A percentile compares a stretch with the other conserved stretches of the same genome.
These are phyloP conservation scores for Chaetura pelagica DNA, from an alignment of 2,113 vertebrate species.

Conservation along the genomic window DNA sequence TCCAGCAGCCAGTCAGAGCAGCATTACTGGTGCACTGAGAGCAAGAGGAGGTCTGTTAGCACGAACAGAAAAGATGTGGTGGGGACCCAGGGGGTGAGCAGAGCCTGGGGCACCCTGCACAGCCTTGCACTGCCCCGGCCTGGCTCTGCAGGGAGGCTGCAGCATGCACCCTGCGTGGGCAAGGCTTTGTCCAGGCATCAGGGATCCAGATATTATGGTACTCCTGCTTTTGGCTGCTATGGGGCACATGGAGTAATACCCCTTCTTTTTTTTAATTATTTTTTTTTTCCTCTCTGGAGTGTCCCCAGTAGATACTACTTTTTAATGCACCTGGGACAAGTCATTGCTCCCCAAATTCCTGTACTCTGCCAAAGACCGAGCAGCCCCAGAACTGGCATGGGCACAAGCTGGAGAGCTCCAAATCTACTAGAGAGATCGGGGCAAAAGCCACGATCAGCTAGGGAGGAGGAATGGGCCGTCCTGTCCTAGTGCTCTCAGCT, in stretches of 20 bases:
- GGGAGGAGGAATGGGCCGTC: not conserved
- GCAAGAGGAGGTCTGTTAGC: not conserved
- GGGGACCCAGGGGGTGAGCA: fast-evolving
- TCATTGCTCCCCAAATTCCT: not conserved
- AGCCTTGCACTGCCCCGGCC: fast-evolving
- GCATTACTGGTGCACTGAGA: fast-evolving
- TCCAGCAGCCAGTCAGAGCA: fast-evolving
- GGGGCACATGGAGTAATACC: fast-evolving
- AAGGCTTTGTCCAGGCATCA: not conserved
- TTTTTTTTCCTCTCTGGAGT: not conserved
- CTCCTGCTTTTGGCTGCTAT: not conserved
- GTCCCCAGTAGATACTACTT: not conserved
- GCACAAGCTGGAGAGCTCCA: not conserved
- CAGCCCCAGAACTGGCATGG: fast-evolving
- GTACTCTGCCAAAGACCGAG: not conserved
- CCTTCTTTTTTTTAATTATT: too few species aligned
- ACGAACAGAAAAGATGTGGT: not conserved
- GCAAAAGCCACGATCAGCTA: not conserved
- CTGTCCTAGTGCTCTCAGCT: not conserved
- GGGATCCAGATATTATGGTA: not conserved
- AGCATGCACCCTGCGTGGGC: fast-evolving
- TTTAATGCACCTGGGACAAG: not conserved
- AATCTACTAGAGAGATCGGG: not conserved
- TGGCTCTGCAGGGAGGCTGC: not conserved
- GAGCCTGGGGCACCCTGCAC: not conserved